A percentile compares a stretch with the other conserved stretches of the same genome.
Conservation (phyloP, 2,797 vertebrate genomes). For the Bryconaethiops microstoma region DNA sequence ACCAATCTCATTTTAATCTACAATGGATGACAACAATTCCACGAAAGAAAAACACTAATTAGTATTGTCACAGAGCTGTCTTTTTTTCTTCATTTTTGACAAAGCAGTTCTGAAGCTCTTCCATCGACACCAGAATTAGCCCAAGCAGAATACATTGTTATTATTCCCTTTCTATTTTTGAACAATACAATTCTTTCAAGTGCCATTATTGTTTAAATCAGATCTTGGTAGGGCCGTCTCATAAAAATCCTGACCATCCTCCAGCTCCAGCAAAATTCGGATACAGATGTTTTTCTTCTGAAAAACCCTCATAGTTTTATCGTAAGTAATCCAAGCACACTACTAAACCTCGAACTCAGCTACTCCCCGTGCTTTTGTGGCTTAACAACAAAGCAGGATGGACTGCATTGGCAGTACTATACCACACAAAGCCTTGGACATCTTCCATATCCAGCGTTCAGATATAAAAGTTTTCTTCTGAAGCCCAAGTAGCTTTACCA, state of each 20-base stretch:
- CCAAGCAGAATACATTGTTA: too few relatives aligned
- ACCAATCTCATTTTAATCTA: too few relatives aligned
- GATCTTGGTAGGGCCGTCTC: not conserved
- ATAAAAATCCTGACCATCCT: not conserved
- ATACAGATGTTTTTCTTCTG: not conserved
- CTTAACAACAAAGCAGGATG: not conserved
- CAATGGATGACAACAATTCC: too few relatives aligned
- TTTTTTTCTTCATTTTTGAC: too few relatives aligned
- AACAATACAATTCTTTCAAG: not conserved
- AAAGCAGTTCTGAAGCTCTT: too few relatives aligned
- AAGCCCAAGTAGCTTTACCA: not conserved
- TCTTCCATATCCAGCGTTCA: not conserved
- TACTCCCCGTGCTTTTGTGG: too few relatives aligned
- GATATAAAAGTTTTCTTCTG: not conserved
- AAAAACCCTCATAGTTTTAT: not conserved
- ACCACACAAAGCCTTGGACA: not conserved
- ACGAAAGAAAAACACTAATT: too few relatives aligned
- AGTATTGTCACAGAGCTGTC: too few relatives aligned
- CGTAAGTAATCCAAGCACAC: not conserved
- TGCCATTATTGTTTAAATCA: conserved; percentile 2
- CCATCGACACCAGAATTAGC: too few relatives aligned
- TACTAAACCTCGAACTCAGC: too few relatives aligned
- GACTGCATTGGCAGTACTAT: not conserved
- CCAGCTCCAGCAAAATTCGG: not conserved
- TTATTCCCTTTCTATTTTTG: too few relatives aligned